Evolutionary conservation across 2,888 invertebrate species (phyloP).

Genomic region (Thera britannica): DNA sequence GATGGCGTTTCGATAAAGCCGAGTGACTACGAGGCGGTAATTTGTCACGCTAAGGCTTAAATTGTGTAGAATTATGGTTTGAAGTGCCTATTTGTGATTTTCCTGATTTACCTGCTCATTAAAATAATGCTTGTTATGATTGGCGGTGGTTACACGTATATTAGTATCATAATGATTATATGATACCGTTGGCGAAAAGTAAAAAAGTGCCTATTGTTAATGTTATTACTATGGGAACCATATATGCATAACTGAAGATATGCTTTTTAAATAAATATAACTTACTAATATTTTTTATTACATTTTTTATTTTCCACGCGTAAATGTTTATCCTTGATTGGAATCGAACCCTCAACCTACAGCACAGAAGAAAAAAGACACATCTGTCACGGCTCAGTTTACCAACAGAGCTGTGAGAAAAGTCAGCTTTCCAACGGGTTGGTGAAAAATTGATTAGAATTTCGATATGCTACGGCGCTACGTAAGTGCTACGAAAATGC

Average conservation of each 20-base stretch:
- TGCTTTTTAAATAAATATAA: too few species aligned
- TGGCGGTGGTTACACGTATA: neutral
- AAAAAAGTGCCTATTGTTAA: too few species aligned
- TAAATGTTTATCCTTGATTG: too few species aligned
- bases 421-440: neutral
- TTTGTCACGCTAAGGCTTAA: conserved; percentile 28
- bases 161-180: neutral
- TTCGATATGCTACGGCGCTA: conserved; percentile 10
- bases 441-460: conserved; percentile 3
- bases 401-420: too few species aligned
- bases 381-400: too few species aligned
- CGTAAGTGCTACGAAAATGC: conserved; percentile 5
- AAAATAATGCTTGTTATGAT: conserved; percentile 15
- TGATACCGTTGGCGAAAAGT: neutral
- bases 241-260: too few species aligned
- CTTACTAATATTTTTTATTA: too few species aligned
- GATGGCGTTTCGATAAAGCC: conserved; percentile 30
- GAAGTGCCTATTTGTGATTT: conserved; percentile 24
- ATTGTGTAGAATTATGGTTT: conserved; percentile 25
- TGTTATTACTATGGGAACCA: too few species aligned
- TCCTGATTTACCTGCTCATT: conserved; percentile 20
- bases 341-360: too few species aligned
- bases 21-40: conserved; percentile 24
- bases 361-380: too few species aligned
- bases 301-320: too few species aligned